Evolutionary conservation across 1,140 invertebrate species (phyloP), one percentile per base, ranked within the genome.

Genomic region (Probaryconus sp.): DNA sequence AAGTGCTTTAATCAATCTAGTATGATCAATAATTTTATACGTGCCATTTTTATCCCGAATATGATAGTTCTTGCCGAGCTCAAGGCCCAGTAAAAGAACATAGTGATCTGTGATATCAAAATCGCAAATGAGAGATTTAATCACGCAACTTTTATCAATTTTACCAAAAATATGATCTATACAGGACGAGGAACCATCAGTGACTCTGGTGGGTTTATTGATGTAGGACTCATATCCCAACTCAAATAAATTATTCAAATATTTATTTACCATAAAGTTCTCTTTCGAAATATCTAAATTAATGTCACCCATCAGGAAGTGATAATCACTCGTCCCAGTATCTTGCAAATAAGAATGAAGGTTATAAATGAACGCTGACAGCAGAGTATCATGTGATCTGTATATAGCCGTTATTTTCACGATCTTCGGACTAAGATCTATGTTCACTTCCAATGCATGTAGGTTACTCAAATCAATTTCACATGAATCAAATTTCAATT

Each of bases 101-200:
- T 26, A 10, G n/a, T 53, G 50, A 17, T 53, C 50, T n/a, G 33
- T 53, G 1, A 53, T 5, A 38, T 16, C 16, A 10, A 53, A 7
- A 38, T 53, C 35, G 4, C 50, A 53, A 0, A 53, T 11, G 1
- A 38, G 6, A 1, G 31, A 10, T 14, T 0, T 37, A 7, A 38
- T 14, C 4, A 17, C 5, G 16, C 4, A 17, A 5, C 26, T 11
- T 4, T 7, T 37, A 5, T 9, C 3, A 14, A 26, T 6, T 53
- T 53, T 53, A 13, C 31, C 48, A 53, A 53, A 53, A 14, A 38
- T 38, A 26, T 53, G 48, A 11, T 53, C 48, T 16, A 53, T 53
- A 33, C 48, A 53, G 2, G 48, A 11, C 3, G 18, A 26, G 5
- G 31, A 14, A 9, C 24, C 31, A 20, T n/a, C 3, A 16, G 33